A percentile compares a stretch with the other conserved stretches of the same genome.
These are phyloP conservation scores for Sakesphorus luctuosus DNA, from an alignment of 2,113 vertebrate genomes.

Conservation along the genomic window DNA sequence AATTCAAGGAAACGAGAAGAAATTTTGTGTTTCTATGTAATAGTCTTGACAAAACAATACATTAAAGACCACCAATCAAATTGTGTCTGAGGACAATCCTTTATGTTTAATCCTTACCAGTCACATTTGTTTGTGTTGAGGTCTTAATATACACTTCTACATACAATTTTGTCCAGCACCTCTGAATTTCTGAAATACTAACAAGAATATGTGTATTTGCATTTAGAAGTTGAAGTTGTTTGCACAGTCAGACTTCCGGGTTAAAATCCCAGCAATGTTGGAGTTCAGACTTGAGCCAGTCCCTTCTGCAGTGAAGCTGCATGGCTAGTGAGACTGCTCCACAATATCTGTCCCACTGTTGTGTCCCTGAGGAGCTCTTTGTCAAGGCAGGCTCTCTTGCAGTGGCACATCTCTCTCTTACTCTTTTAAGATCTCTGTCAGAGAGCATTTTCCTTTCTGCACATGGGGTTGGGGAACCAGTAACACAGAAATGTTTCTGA, in stretches of 20 bases:
- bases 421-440: neutral
- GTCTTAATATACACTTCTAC: neutral
- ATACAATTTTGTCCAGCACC: neutral
- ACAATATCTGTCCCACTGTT: neutral
- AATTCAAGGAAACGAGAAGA: neutral
- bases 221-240: neutral
- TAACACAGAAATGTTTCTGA: neutral
- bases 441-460: neutral
- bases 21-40: neutral
- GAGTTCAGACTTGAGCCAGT: neutral
- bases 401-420: neutral
- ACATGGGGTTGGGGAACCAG: neutral
- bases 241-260: neutral
- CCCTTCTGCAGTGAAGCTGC: neutral
- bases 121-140: neutral
- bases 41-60: neutral
- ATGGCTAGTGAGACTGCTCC: neutral
- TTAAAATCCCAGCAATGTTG: neutral
- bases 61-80: neutral
- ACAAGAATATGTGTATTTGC: neutral
- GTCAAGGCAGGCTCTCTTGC: neutral
- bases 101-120: neutral
- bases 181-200: neutral
- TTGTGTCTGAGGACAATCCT: neutral
- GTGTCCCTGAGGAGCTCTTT: neutral